Percentiles rank a stretch among this genome's conserved stretches.
These are phyloP conservation scores for Dynastes tityus DNA, from an alignment of 2,888 invertebrate species.

Conservation along the genomic window DNA sequence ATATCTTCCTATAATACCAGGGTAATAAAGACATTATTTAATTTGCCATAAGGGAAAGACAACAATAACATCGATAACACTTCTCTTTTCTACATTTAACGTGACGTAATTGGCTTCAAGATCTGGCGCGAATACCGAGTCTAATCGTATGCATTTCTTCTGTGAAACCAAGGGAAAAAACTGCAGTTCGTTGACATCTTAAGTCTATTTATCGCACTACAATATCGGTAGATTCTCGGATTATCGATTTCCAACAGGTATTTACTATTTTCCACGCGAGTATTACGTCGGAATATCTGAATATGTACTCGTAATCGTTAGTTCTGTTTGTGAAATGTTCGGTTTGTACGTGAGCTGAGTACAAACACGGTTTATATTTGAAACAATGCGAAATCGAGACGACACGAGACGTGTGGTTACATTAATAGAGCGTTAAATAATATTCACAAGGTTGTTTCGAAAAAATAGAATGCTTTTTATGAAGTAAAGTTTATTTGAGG, in stretches of 20 bases:
- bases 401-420: no score
- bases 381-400: no score
- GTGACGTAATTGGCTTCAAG: background rate
- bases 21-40: no score
- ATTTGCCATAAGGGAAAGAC: no score
- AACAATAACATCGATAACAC: no score
- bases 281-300: background rate
- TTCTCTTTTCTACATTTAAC: no score
- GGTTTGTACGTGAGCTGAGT: background rate
- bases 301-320: background rate
- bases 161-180: background rate
- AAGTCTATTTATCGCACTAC: constrained; percentile 1
- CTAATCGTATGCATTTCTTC: background rate
- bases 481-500: no score
- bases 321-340: background rate
- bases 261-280: background rate
- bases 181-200: constrained; percentile 30
- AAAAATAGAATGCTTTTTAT: no score
- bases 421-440: no score
- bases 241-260: background rate
- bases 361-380: background rate
- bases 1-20: no score
- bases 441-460: no score
- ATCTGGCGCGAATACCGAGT: background rate
- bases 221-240: background rate